Evolutionary conservation across 2,888 invertebrate genomes (phyloP).

Genomic region (Ferrisia virgata): DNA sequence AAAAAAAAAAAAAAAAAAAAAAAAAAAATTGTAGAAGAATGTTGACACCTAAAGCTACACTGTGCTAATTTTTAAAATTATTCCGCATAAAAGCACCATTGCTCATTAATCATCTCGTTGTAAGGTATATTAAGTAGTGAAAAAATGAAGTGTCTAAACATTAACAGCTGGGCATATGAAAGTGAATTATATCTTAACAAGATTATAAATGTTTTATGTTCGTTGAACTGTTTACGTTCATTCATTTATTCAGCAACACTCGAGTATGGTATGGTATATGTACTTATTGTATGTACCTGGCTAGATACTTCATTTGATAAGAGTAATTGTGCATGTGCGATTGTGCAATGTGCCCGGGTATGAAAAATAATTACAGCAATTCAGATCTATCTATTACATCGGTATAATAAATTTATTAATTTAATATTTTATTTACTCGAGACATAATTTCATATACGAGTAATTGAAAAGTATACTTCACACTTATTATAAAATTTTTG

Average conservation of each 20-base stretch:
- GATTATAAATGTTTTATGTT: not conserved
- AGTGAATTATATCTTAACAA: not conserved
- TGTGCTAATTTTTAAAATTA: not conserved
- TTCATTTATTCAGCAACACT: not conserved
- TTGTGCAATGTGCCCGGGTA: too few species aligned
- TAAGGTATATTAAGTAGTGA: not conserved
- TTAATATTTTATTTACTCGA: too few species aligned
- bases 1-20: not conserved
- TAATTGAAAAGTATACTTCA: too few species aligned
- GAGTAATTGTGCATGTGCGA: too few species aligned
- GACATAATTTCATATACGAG: too few species aligned
- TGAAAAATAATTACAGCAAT: too few species aligned
- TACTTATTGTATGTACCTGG: too few species aligned
- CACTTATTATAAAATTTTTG: too few species aligned
- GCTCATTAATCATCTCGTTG: slow-evolving; percentile 1
- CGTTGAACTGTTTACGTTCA: not conserved
- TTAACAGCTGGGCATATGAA: not conserved
- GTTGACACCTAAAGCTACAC: not conserved
- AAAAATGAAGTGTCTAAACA: not conserved
- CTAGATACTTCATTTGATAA: too few species aligned
- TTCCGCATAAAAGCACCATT: not conserved
- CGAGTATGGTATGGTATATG: too few species aligned
- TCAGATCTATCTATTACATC: too few species aligned
- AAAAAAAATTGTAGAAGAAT: not conserved
- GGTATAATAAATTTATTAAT: too few species aligned